Evolutionary conservation across 2,797 vertebrate genomes (phyloP), one percentile per base, ranked within the genome.

Genomic region (Pantherophis alleghaniensis): DNA sequence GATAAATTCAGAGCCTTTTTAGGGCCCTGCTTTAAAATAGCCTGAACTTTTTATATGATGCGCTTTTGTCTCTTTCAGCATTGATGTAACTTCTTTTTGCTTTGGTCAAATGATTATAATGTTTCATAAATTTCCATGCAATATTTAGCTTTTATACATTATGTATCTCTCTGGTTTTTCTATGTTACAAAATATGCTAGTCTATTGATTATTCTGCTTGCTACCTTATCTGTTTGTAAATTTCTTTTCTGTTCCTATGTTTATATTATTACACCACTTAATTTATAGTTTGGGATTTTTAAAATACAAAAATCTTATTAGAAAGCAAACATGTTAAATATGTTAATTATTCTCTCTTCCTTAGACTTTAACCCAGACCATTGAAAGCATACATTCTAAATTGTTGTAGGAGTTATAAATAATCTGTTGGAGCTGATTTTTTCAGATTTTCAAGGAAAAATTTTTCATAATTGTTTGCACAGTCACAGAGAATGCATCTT

Each of bases 11-110:
- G 94, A 94, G 94, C 90, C 96, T 96, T 97, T 97, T 97, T 97
- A 97, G 96, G 96, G 96, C 93, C 37, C 83, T 96, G 93, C 96
- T 94, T 96, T 91, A 95, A 96, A 95, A 96, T 95, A 94, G 91
- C 94, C 93, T 96, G 95, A 96, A 96, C 93, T 96, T 96, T 53
- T 69, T 93, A 94, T 94, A 96, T 91, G 94, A 92, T 96, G 94
- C 94, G 2, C 95, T 95, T 94, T 95, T 95, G 95, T 92, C 94
- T 95, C 89, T 92, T 91, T 87, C 20, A 61, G 51, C 60, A 66
- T 22, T 91, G 42, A 32, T 91, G 53, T 26, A 51, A 14, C 32
- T n/a, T 66, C 9, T 14, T 92, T 91, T 93, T 51, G 24, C 0
- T 0, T 90, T 55, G 18, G 61, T 88, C 90, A 94, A 53, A 20